A percentile compares a stretch with the other conserved stretches of the same genome.
These are phyloP conservation scores for Oreochromis grahami DNA, from an alignment of 2,797 vertebrate species.

Conservation along the genomic window DNA sequence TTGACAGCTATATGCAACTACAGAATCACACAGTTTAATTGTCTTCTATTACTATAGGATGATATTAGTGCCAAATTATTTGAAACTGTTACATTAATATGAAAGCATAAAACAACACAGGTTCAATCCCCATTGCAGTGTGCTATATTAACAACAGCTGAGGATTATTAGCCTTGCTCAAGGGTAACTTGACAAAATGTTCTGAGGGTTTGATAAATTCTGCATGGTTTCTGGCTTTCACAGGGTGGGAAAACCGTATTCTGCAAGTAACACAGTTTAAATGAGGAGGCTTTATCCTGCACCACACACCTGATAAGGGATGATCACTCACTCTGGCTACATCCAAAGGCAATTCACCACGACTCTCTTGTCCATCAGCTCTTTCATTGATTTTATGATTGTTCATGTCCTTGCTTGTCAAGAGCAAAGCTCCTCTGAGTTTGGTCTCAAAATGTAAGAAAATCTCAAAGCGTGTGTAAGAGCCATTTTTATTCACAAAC, in stretches of 20 bases:
- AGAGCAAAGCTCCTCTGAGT: conserved; percentile 39
- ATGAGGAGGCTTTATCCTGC: conserved; percentile 5
- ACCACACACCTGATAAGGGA: conserved; percentile 19
- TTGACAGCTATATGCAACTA: background rate
- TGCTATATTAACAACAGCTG: background rate
- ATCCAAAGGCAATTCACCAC: conserved; percentile 34
- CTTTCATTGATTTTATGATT: conserved; percentile 55
- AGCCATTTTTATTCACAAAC: background rate
- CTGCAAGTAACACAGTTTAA: background rate
- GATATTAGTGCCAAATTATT: background rate
- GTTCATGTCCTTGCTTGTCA: conserved; percentile 54
- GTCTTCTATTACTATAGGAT: background rate
- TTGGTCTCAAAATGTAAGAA: conserved; percentile 36
- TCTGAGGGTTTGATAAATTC: background rate
- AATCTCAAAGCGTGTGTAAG: background rate
- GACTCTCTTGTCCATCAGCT: conserved; percentile 44
- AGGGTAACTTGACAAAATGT: conserved; percentile 10
- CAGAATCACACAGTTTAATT: background rate
- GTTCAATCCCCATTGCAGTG: rapidly evolving
- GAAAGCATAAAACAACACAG: background rate
- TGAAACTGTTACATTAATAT: background rate
- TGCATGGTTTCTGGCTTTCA: background rate
- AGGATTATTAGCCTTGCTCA: conserved; percentile 17
- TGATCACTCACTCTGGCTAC: conserved; percentile 22
- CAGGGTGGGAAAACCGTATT: background rate